A percentile compares a stretch with the other conserved stretches of the same genome.
Evolutionary conservation across 1,140 invertebrate genomes (phyloP).

Genomic region (Coboldia fuscipes): DNA sequence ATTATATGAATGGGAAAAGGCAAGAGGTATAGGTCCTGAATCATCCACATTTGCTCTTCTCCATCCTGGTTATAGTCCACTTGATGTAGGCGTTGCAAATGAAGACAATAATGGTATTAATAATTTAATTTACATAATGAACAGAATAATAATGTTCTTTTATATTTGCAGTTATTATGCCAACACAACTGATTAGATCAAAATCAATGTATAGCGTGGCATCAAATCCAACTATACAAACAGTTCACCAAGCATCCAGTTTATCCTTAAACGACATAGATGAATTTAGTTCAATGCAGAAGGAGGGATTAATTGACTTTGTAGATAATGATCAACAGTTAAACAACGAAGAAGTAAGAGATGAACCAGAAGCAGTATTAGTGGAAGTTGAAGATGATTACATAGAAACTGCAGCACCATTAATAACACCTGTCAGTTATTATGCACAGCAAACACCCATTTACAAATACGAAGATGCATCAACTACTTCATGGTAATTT

Average conservation of each 20-base stretch:
- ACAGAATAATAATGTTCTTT: constrained; percentile 5
- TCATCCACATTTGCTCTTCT: constrained; percentile 58
- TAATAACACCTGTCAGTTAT: constrained; percentile 33
- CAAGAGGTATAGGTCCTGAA: constrained; percentile 55
- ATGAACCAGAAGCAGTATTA: constrained; percentile 37
- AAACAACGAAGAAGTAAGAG: constrained; percentile 20
- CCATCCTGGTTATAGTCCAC: constrained; percentile 28
- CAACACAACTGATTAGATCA: constrained; percentile 30
- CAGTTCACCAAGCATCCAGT: constrained; percentile 41
- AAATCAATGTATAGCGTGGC: constrained; percentile 47
- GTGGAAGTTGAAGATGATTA: constrained; percentile 47
- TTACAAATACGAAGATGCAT: constrained; percentile 33
- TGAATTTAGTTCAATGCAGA: constrained; percentile 13
- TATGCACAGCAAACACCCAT: constrained; percentile 41
- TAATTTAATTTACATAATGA: not conserved
- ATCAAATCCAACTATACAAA: constrained; percentile 23
- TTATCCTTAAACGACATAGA: constrained; percentile 46
- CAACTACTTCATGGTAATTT: constrained; percentile 15
- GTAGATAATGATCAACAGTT: constrained; percentile 6
- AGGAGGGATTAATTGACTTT: not conserved
- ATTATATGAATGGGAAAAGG: constrained; percentile 78
- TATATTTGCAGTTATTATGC: constrained; percentile 10
- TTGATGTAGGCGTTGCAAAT: constrained; percentile 14
- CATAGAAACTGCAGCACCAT: constrained; percentile 37
- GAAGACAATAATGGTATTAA: constrained; percentile 14